Conservation (phyloP, 2,797 vertebrate genomes). For the Atherinosoma microstoma region DNA sequence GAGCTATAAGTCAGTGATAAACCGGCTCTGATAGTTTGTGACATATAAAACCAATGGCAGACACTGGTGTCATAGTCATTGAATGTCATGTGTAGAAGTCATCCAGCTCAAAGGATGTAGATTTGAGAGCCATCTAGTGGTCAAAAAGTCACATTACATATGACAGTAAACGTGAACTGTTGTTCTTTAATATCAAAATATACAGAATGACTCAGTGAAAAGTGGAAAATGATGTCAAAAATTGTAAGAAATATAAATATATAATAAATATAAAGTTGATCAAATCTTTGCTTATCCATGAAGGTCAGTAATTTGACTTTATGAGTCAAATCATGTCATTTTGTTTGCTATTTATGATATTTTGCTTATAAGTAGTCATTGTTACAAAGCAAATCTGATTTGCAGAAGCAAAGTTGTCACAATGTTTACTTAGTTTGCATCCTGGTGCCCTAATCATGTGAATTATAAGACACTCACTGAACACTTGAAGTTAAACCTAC, state of each 20-base stretch:
- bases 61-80: too few species aligned
- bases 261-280: not conserved
- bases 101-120: not conserved
- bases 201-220: not conserved
- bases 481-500: not conserved
- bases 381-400: not conserved
- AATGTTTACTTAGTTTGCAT: not conserved
- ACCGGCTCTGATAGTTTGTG: too few species aligned
- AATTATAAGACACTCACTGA: too few species aligned
- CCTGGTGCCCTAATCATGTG: not conserved
- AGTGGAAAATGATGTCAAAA: not conserved
- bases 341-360: not conserved
- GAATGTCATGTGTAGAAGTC: not conserved
- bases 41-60: too few species aligned
- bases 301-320: not conserved
- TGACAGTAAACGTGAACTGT: not conserved
- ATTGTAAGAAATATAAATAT: not conserved
- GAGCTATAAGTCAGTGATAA: too few species aligned
- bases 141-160: slow-evolving; percentile 8
- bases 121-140: slow-evolving; percentile 26
- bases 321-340: not conserved
- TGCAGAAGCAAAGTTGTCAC: not conserved
- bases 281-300: not conserved
- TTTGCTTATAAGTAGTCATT: not conserved
- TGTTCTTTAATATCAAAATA: not conserved